phyloP scores from a whole-genome alignment of 1,140 invertebrate species.

The Matsumurasca onukii region DNA sequence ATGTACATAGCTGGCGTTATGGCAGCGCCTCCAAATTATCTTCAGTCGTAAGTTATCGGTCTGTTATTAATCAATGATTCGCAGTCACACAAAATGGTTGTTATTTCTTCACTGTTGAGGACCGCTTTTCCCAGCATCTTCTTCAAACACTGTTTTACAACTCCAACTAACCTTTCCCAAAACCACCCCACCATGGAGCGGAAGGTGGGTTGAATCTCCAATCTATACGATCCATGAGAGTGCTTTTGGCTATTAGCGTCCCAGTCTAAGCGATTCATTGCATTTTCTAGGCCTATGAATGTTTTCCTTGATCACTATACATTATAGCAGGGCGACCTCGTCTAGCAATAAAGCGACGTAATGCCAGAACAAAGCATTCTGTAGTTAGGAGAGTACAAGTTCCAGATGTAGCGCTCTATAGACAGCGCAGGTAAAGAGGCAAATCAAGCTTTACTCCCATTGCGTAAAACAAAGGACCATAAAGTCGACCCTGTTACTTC shows the following conservation, averaged over 20 bases:
- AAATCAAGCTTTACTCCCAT: conserved; percentile 43
- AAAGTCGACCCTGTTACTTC: conserved; percentile 42
- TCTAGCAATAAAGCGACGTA: conserved; percentile 43
- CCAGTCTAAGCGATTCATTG: not conserved
- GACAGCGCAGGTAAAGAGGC: conserved; percentile 45
- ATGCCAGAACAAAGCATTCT: not conserved
- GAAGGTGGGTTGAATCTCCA: not conserved
- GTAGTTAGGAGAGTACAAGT: not conserved
- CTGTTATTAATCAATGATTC: conserved; percentile 43
- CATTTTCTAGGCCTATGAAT: conserved; percentile 35
- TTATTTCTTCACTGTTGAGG: conserved; percentile 26
- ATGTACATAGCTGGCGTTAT: conserved; percentile 41
- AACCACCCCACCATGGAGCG: not conserved
- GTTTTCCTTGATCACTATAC: conserved; percentile 49
- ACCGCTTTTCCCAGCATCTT: conserved; percentile 28
- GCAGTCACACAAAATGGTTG: conserved; percentile 29
- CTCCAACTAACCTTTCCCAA: conserved; percentile 16
- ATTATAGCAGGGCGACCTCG: conserved; percentile 44
- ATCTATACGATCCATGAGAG: not conserved
- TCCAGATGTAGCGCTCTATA: conserved; percentile 41
- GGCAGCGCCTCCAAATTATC: conserved; percentile 31
- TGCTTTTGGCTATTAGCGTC: not conserved
- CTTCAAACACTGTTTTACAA: conserved; percentile 30
- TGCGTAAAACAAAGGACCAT: conserved; percentile 43
- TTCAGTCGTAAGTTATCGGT: conserved; percentile 42